Evolutionary conservation across 2,888 invertebrate genomes (phyloP).

Genomic region (Drosophila formosana): DNA sequence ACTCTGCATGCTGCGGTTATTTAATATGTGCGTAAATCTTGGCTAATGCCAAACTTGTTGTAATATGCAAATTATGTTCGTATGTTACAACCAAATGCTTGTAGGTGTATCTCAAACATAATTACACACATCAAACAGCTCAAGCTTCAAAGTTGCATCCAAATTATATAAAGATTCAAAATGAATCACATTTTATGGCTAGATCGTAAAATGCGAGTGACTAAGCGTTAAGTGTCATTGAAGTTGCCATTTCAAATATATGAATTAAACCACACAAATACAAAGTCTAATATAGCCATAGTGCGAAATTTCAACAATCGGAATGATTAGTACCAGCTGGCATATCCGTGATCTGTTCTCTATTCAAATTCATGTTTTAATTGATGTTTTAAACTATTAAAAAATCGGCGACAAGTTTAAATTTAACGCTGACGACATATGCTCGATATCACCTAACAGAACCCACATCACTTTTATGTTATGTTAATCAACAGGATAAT

Average conservation of each 20-base stretch:
- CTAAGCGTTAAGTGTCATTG: not conserved
- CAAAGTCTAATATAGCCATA: not conserved
- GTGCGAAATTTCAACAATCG: not conserved
- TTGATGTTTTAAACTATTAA: not conserved
- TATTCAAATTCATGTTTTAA: not conserved
- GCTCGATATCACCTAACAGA: too few relatives aligned
- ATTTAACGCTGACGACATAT: not conserved
- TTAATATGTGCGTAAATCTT: slow-evolving; percentile 52
- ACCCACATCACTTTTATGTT: not conserved
- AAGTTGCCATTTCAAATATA: not conserved
- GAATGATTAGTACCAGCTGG: not conserved
- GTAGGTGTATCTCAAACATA: slow-evolving; percentile 8
- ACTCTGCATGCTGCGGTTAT: slow-evolving; percentile 41
- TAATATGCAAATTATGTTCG: slow-evolving; percentile 46
- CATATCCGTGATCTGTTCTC: not conserved
- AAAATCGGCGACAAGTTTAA: not conserved
- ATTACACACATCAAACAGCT: not conserved
- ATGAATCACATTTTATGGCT: slow-evolving; percentile 1
- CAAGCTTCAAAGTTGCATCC: not conserved
- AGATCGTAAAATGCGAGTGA: not conserved
- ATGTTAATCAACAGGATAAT: slow-evolving; percentile 1
- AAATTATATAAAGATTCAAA: not conserved
- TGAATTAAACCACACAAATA: not conserved
- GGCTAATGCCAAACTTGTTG: slow-evolving; percentile 28
- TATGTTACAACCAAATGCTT: slow-evolving; percentile 6